These are phyloP conservation scores for Clunio marinus DNA, from an alignment of 2,888 invertebrate species.

Conservation along the genomic window DNA sequence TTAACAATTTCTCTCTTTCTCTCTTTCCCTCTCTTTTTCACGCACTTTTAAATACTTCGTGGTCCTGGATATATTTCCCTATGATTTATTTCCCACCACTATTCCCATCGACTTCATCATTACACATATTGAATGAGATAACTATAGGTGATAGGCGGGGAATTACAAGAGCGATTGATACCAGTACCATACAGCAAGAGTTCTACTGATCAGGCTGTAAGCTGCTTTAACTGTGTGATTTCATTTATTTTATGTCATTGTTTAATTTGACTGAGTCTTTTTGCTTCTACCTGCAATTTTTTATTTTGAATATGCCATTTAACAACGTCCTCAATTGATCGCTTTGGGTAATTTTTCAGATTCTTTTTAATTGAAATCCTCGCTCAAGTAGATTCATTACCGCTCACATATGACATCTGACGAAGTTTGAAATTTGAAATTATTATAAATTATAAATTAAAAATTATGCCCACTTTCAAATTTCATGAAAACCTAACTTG, in stretches of 20 bases:
- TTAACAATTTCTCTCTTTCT: constrained; percentile 5
- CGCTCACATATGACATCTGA: no score
- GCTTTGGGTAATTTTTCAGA: no score
- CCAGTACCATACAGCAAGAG: constrained; percentile 99
- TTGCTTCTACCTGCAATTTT: no score
- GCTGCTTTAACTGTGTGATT: constrained; percentile 63
- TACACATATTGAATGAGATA: neutral
- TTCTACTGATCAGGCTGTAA: constrained; percentile 99
- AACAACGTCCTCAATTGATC: no score
- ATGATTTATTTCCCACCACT: neutral
- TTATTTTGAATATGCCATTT: neutral
- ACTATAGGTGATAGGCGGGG: constrained; percentile 99
- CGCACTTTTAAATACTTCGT: neutral
- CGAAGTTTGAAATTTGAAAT: no score
- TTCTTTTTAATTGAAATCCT: no score
- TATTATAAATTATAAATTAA: no score
- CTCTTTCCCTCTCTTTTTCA: constrained; percentile 7
- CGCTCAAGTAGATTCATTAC: no score
- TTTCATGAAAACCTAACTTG: no score
- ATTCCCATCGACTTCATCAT: neutral
- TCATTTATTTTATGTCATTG: constrained; percentile 49
- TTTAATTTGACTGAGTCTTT: no score
- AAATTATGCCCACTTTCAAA: no score
- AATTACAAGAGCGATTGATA: constrained; percentile 99
- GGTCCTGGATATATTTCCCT: neutral